A percentile compares a stretch with the other conserved stretches of the same genome.
These are phyloP conservation scores for Epinephelus moara DNA, from an alignment of 2,113 vertebrate species.

Conservation along the genomic window DNA sequence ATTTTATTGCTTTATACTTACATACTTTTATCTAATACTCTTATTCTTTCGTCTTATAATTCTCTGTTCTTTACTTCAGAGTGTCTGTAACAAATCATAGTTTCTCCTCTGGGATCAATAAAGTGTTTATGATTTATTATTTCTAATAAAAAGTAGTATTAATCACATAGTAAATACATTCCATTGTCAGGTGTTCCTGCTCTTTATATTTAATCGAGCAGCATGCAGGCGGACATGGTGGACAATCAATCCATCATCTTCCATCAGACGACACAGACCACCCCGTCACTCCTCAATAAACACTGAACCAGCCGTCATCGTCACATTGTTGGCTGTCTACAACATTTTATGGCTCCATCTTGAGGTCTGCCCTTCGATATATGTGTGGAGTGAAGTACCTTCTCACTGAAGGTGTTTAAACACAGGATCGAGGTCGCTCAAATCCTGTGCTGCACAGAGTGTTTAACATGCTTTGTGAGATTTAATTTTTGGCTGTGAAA, in stretches of 20 bases:
- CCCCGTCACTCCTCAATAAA: conserved; percentile 31
- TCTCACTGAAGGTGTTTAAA: conserved; percentile 25
- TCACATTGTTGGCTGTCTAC: background rate
- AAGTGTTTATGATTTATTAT: too few species aligned
- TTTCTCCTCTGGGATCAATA: too few species aligned
- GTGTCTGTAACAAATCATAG: too few species aligned
- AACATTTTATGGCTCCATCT: conserved; percentile 16
- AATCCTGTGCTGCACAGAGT: background rate
- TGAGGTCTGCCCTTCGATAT: conserved; percentile 11
- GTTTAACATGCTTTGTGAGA: conserved; percentile 23
- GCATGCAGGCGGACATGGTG: background rate
- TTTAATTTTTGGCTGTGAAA: conserved; percentile 11
- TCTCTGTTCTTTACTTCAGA: too few species aligned
- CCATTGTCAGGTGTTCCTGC: background rate
- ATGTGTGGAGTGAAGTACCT: background rate
- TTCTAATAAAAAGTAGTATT: background rate
- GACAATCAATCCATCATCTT: conserved; percentile 11
- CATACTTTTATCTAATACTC: too few species aligned
- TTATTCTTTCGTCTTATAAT: too few species aligned
- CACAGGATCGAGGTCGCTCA: background rate
- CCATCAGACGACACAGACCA: background rate
- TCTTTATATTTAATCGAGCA: background rate
- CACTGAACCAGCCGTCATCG: conserved; percentile 10
- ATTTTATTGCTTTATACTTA: too few species aligned
- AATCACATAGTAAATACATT: background rate